A percentile compares a stretch with the other conserved stretches of the same genome.
Conservation (phyloP, 2,797 vertebrate genomes). For the Echiichthys vipera region DNA sequence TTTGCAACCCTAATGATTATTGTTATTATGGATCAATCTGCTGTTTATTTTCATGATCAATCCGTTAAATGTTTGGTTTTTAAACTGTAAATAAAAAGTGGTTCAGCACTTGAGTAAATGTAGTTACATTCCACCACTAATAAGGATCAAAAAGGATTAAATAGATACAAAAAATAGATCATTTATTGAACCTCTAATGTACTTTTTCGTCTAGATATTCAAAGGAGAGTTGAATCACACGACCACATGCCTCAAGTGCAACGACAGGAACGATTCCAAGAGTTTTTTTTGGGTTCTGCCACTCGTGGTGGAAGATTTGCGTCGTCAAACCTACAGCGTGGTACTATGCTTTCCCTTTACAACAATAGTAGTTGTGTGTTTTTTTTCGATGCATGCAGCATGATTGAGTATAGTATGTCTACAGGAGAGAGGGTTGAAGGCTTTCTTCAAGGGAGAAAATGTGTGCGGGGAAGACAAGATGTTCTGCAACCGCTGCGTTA, state of each 20-base stretch:
- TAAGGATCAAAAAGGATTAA: background rate
- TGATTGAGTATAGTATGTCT: background rate
- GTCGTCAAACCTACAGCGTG: slow-evolving; percentile 53
- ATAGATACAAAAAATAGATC: too few relatives aligned
- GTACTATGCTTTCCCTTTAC: slow-evolving; percentile 26
- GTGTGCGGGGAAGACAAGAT: slow-evolving; percentile 72
- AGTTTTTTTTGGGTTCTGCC: slow-evolving; percentile 74
- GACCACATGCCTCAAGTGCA: slow-evolving; percentile 49
- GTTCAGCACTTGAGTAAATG: background rate
- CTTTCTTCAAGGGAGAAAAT: slow-evolving; percentile 62
- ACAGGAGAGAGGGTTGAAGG: slow-evolving; percentile 59
- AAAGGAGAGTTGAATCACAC: slow-evolving; percentile 68
- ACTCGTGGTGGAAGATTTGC: slow-evolving; percentile 46
- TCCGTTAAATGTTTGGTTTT: background rate
- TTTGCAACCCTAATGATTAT: too few relatives aligned
- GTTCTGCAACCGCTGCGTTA: slow-evolving; percentile 70
- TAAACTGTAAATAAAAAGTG: too few relatives aligned
- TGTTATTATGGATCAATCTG: too few relatives aligned
- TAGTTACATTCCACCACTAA: background rate
- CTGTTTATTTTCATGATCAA: background rate
- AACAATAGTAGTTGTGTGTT: background rate
- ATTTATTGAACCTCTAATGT: background rate
- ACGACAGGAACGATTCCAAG: background rate
- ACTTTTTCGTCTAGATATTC: slow-evolving; percentile 67
- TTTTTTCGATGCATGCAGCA: background rate